Evolutionary conservation across 2,888 invertebrate species (phyloP).

Genomic region (Gastrophysa polygoni): DNA sequence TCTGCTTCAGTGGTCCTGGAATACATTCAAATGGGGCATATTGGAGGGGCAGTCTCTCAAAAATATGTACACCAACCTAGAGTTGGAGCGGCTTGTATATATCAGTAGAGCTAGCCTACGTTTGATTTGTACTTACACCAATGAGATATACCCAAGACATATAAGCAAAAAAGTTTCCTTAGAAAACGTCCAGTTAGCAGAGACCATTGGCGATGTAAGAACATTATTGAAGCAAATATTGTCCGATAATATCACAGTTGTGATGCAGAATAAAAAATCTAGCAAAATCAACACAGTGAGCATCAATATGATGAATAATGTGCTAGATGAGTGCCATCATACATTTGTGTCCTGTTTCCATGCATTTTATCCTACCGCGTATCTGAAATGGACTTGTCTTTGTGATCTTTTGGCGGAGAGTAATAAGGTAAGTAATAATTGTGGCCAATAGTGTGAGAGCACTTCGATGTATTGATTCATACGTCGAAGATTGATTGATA

Average conservation of each 20-base stretch:
- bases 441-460: neutral
- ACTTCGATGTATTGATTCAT: conserved; percentile 11
- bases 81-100: conserved; percentile 84
- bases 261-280: conserved; percentile 52
- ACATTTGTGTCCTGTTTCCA: conserved; percentile 93
- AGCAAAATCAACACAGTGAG: conserved; percentile 61
- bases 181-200: conserved; percentile 81
- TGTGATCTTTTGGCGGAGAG: conserved; percentile 80
- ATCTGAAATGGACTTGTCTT: conserved; percentile 90
- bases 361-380: conserved; percentile 94
- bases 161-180: conserved; percentile 58
- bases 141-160: conserved; percentile 85
- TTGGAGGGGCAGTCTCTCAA: conserved; percentile 62
- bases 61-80: conserved; percentile 64
- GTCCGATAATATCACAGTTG: conserved; percentile 69
- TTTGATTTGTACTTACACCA: conserved; percentile 83
- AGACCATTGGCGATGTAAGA: conserved; percentile 85
- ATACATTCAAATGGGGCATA: conserved; percentile 76
- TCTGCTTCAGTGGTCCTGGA: conserved; percentile 92
- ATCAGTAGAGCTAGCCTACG: conserved; percentile 84
- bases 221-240: conserved; percentile 82
- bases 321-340: conserved; percentile 87
- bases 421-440: conserved; percentile 63
- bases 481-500: too few species aligned
- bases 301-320: conserved; percentile 70